These are phyloP conservation scores for Oryzias woworae DNA, from an alignment of 2,113 vertebrate genomes.

Conservation along the genomic window DNA sequence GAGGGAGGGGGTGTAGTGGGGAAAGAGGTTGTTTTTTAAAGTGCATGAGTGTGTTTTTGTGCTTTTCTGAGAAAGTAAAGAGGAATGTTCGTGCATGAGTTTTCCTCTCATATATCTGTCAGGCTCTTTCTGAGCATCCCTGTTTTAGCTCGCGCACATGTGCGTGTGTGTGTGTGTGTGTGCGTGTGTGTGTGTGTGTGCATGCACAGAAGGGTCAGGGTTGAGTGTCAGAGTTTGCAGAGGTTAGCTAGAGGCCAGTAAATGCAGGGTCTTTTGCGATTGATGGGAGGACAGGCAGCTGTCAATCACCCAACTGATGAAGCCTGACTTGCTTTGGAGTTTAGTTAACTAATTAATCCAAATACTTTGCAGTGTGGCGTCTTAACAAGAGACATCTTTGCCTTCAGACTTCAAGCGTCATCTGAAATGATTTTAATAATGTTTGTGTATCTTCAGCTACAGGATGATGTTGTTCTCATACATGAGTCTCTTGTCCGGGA, in stretches of 20 bases:
- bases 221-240: conserved; percentile 55
- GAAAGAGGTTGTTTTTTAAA: conserved; percentile 52
- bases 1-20: conserved; percentile 45
- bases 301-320: conserved; percentile 93
- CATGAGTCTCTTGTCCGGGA: too few species aligned
- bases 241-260: conserved; percentile 85
- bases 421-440: background rate
- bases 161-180: conserved; percentile 1
- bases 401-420: background rate
- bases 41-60: conserved; percentile 53
- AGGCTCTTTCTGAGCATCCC: conserved; percentile 17
- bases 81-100: conserved; percentile 28
- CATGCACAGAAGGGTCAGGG: conserved; percentile 23
- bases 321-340: conserved; percentile 56
- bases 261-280: conserved; percentile 88
- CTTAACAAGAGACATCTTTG: conserved; percentile 31
- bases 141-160: conserved; percentile 6
- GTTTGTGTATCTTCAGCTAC: too few species aligned
- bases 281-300: conserved; percentile 86
- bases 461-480: too few species aligned
- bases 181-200: background rate
- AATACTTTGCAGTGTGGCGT: conserved; percentile 19
- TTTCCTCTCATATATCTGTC: conserved; percentile 21
- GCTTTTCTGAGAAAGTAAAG: conserved; percentile 42
- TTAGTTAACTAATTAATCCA: conserved; percentile 64